Base-by-base conservation (phyloP, 2,888 invertebrate genomes). In the Caenorhabditis wallacei region DNA sequence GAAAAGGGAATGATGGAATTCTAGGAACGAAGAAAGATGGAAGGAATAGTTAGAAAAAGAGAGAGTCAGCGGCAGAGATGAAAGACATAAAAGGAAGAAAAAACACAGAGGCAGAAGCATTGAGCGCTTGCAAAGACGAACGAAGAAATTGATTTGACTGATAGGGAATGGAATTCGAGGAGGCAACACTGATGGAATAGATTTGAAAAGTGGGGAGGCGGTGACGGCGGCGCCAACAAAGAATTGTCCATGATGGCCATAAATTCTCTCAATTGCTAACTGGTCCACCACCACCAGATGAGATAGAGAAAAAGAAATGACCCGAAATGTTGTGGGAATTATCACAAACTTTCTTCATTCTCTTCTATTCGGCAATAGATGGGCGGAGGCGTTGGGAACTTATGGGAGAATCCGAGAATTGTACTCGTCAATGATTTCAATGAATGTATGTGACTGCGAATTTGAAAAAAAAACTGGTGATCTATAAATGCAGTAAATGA, bases 221-320 rank as follows among this genome's bases (percentile, higher is more conserved):
- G 48, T 53, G 69, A 46, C 53, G 69, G 53, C 76, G 76, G 76
- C 68, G 56, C 59, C 68, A 43, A 13, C 68, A 69, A 78, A 78
- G 78, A 69, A 30, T 54, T 59, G 63, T 40, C 78, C 78, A 78
- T 56, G 61, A 61, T 69, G 76, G 76, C 51, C 63, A 78, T 78
- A 78, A 78, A 78, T 78, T 69, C 69, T 53, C 35, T 37, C 51
- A 57, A 70, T 70, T 51, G 66, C 75, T 75, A 75, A 66, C 59
- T 75, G 66, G 61, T 63, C 78, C 78, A 69, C 30, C 78, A 69
- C 30, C 30, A 30, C 43, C 51, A 51, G 68, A 68, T 76, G 61
- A 68, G 68, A 76, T 40, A 37, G 26, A 56, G 57, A 54, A 30
- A 30, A 30, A 11, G 24, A 57, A 61, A 59, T 66, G 75, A 66